Evolutionary conservation across 2,888 invertebrate species (phyloP).

Genomic region (Shargacucullia verbasci): DNA sequence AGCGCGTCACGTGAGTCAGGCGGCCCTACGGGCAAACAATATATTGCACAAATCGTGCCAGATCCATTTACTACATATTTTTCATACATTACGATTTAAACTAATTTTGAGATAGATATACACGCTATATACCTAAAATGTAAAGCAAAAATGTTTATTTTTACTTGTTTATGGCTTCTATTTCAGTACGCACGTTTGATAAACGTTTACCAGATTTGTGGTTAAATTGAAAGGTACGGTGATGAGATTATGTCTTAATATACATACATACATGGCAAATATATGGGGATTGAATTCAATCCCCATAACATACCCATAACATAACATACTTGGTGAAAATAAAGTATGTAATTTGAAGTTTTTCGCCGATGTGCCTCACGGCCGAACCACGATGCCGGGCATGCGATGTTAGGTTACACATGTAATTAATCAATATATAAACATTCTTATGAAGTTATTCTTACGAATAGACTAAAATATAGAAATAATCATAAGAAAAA

Average conservation of each 20-base stretch:
- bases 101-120: slow-evolving; percentile 26
- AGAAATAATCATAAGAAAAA: no score
- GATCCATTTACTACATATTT: slow-evolving; percentile 49
- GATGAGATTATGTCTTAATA: slow-evolving; percentile 3
- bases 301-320: no score
- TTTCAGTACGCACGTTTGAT: slow-evolving; percentile 37
- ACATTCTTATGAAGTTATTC: no score
- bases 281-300: no score
- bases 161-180: slow-evolving; percentile 43
- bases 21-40: slow-evolving; percentile 50
- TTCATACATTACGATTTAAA: slow-evolving; percentile 47
- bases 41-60: slow-evolving; percentile 55
- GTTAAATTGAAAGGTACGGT: slow-evolving; percentile 8
- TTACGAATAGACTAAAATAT: no score
- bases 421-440: no score
- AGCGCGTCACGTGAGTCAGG: slow-evolving; percentile 49
- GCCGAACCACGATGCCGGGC: no score
- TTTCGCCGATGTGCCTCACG: no score
- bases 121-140: slow-evolving; percentile 24
- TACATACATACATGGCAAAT: not conserved
- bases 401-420: no score
- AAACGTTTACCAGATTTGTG: slow-evolving; percentile 13
- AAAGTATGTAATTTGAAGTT: no score
- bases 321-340: no score
- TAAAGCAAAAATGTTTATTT: slow-evolving; percentile 34